Percentiles rank a stretch among this genome's conserved stretches.
Evolutionary conservation across 2,888 invertebrate genomes (phyloP).

Genomic region (Chironomus tentans): DNA sequence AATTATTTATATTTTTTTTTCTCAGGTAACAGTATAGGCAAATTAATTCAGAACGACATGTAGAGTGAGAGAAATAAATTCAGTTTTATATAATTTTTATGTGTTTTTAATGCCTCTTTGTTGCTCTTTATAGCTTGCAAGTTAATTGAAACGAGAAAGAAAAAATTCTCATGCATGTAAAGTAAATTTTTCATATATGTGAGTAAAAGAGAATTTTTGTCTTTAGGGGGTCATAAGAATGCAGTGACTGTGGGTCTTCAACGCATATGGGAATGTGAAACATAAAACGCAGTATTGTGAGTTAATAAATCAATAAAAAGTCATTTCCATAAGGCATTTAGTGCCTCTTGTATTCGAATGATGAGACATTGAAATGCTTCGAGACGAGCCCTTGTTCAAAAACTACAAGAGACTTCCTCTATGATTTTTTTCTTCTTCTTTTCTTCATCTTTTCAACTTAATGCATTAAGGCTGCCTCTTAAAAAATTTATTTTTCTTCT

Average conservation of each 20-base stretch:
- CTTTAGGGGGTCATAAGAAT: background rate
- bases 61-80: background rate
- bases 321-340: conserved; percentile 8
- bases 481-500: too few species aligned
- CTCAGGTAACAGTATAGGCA: too few species aligned
- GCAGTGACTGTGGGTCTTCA: background rate
- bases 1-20: background rate
- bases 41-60: background rate
- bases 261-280: background rate
- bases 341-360: background rate
- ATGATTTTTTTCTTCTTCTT: background rate
- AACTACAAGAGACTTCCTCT: background rate
- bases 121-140: background rate
- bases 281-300: background rate
- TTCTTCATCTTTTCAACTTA: background rate
- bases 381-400: background rate
- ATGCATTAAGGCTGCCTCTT: too few species aligned
- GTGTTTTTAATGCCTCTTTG: conserved; percentile 10
- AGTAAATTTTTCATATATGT: too few species aligned
- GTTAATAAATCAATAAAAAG: conserved; percentile 22
- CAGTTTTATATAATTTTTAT: background rate
- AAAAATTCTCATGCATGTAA: too few species aligned
- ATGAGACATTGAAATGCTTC: background rate
- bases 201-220: too few species aligned
- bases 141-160: too few species aligned